Evolutionary conservation across 2,113 vertebrate species (phyloP).

Genomic region (Dinomys branickii): DNA sequence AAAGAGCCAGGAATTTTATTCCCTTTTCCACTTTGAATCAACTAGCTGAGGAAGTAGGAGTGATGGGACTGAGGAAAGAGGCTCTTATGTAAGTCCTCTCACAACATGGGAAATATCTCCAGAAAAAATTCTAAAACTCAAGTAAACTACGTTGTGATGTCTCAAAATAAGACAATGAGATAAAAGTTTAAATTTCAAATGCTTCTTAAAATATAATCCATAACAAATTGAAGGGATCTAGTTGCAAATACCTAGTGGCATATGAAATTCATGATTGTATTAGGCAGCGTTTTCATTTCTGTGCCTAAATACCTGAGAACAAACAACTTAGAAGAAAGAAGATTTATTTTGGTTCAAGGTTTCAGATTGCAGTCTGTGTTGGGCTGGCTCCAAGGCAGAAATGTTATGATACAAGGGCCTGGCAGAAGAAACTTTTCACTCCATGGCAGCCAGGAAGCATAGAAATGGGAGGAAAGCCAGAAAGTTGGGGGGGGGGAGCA

Average conservation of each 20-base stretch:
- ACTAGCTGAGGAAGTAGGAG: neutral
- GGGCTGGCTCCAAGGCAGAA: neutral
- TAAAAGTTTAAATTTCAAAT: constrained; percentile 56
- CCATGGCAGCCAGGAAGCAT: neutral
- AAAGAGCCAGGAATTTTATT: constrained; percentile 18
- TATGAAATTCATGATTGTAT: constrained; percentile 26
- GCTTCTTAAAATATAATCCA: neutral
- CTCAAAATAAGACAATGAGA: constrained; percentile 42
- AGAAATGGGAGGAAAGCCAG: neutral
- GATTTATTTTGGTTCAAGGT: neutral
- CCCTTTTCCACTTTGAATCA: neutral
- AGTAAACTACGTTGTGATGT: neutral
- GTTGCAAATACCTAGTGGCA: neutral
- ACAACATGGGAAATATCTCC: constrained; percentile 70
- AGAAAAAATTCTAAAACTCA: neutral
- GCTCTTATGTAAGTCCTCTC: constrained; percentile 29
- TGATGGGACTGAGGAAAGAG: neutral
- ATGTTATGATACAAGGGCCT: neutral
- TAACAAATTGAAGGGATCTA: constrained; percentile 35
- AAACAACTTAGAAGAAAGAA: neutral
- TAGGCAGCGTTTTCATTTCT: neutral
- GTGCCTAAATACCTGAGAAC: neutral
- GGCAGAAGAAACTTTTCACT: neutral
- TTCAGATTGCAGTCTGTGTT: neutral
- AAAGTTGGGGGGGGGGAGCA: neutral